A percentile compares a stretch with the other conserved stretches of the same genome.
Evolutionary conservation across 2,888 invertebrate genomes (phyloP).

Genomic region (Epirrhoe tristata): DNA sequence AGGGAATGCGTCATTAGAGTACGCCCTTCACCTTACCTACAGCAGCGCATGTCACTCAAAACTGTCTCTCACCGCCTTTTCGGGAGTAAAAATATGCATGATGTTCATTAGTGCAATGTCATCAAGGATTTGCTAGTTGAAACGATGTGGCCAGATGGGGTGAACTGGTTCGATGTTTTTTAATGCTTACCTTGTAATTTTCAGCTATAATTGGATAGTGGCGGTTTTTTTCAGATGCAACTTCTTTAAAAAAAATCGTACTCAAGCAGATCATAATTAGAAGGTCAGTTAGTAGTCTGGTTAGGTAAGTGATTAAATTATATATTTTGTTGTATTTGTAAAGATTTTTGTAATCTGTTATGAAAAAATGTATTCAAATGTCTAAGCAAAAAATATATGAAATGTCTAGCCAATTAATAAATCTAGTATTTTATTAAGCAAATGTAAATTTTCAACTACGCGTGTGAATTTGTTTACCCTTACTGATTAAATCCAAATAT

Average conservation of each 20-base stretch:
- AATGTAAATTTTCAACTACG: background rate
- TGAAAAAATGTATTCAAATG: too few relatives aligned
- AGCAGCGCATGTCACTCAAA: conserved; percentile 78
- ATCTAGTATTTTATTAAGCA: background rate
- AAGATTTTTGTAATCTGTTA: too few relatives aligned
- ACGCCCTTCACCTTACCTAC: conserved; percentile 77
- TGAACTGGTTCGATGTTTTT: background rate
- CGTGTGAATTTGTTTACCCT: background rate
- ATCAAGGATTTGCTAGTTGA: conserved; percentile 47
- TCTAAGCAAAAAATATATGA: too few relatives aligned
- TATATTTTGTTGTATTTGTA: too few relatives aligned
- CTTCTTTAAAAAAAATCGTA: too few relatives aligned
- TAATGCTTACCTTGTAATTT: too few relatives aligned
- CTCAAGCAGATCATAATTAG: too few relatives aligned
- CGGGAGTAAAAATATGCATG: conserved; percentile 72
- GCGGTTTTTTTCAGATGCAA: too few relatives aligned
- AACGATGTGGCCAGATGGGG: conserved; percentile 18
- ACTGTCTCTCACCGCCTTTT: conserved; percentile 72
- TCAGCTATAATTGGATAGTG: too few relatives aligned
- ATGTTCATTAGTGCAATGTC: conserved; percentile 75
- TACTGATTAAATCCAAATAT: too few relatives aligned
- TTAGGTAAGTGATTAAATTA: too few relatives aligned
- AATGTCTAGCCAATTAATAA: background rate
- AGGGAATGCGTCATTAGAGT: conserved; percentile 75
- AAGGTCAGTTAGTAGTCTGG: too few relatives aligned